Evolutionary conservation across 2,888 invertebrate species (phyloP).

Genomic region (Branchinecta sandiegonensis): DNA sequence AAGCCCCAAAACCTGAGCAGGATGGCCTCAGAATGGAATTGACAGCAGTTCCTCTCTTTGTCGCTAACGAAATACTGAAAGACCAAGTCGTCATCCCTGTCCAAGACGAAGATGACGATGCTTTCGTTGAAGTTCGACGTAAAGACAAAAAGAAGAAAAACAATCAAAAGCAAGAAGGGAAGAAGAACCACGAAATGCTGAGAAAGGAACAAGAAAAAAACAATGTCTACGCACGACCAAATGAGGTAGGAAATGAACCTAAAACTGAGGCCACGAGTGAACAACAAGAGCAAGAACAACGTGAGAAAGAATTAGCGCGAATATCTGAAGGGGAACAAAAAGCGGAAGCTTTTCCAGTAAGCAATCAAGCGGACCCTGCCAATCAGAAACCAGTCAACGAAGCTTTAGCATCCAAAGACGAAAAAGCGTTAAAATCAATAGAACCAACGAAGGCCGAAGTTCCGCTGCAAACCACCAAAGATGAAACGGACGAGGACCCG

Average conservation of each 20-base stretch:
- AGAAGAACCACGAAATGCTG: no score
- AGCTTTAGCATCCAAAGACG: no score
- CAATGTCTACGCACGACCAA: not conserved
- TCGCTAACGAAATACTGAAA: not conserved
- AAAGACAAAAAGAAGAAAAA: not conserved
- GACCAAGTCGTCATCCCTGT: not conserved
- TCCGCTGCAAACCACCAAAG: no score
- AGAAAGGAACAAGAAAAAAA: not conserved
- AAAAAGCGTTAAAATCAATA: no score
- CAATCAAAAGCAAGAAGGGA: not conserved
- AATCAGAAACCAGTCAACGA: no score
- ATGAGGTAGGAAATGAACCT: not conserved
- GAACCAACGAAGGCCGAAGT: no score
- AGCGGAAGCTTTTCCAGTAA: no score
- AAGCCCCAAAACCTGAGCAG: not conserved
- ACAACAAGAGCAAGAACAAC: not conserved
- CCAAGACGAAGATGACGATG: not conserved
- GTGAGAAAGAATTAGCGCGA: not conserved
- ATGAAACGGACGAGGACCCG: no score
- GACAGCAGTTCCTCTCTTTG: not conserved
- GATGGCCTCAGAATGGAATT: not conserved
- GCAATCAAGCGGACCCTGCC: no score
- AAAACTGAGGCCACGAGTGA: not conserved
- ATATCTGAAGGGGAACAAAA: not conserved
- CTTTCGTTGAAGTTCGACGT: not conserved